Conservation (phyloP, 2,888 invertebrate species). For the Lasioglossum lativentre region DNA sequence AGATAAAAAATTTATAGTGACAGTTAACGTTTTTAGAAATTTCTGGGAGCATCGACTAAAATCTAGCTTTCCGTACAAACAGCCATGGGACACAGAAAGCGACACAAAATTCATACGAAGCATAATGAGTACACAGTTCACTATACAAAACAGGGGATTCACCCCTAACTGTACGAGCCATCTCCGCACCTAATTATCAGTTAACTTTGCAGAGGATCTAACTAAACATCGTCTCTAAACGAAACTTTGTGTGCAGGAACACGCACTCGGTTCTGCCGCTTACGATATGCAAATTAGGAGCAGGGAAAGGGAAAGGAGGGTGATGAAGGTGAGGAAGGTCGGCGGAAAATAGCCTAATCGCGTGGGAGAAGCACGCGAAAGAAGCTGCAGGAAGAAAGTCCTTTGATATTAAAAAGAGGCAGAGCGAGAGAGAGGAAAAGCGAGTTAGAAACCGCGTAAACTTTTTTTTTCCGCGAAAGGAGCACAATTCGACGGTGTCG, state of each 20-base stretch:
- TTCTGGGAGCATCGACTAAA: neutral
- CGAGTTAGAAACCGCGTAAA: neutral
- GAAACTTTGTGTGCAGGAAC: neutral
- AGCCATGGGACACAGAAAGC: no score
- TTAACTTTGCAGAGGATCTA: neutral
- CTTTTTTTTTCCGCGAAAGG: conserved; percentile 17
- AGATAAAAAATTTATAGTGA: no score
- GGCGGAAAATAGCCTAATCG: neutral
- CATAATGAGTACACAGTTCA: neutral
- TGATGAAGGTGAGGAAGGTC: neutral
- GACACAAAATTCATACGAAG: neutral
- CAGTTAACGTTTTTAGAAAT: neutral
- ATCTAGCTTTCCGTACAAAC: no score
- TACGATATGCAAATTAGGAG: conserved; percentile 4
- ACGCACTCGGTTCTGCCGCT: neutral
- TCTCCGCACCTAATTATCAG: neutral
- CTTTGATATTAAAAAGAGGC: neutral
- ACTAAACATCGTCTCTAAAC: neutral
- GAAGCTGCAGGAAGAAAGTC: conserved; percentile 6
- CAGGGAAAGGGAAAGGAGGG: neutral
- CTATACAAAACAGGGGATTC: neutral
- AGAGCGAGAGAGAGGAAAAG: neutral
- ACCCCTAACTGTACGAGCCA: neutral
- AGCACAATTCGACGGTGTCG: neutral
- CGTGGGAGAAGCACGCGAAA: neutral